Conservation (phyloP, 2,797 vertebrate genomes). For the Pangasius sanitwongsei region DNA sequence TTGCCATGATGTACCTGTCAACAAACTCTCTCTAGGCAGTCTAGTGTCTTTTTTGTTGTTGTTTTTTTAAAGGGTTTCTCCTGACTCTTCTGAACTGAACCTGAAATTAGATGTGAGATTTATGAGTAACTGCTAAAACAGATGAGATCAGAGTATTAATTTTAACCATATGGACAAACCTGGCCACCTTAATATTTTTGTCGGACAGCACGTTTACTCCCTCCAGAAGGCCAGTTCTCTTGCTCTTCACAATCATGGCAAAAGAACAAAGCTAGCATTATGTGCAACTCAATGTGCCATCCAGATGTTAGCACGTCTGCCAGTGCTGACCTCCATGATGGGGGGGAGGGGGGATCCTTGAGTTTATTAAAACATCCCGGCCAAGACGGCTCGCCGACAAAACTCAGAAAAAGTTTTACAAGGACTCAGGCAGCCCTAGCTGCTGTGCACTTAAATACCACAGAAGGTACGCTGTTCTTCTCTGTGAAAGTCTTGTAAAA, state of each 20-base stretch:
- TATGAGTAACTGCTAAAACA: conserved; percentile 17
- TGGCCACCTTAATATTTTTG: conserved; percentile 36
- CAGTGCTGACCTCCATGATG: conserved; percentile 69
- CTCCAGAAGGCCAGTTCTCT: conserved; percentile 70
- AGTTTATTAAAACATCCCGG: conserved; percentile 72
- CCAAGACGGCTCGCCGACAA: conserved; percentile 53
- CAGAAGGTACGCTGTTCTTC: conserved; percentile 34
- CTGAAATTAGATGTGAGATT: neutral
- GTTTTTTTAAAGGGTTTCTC: neutral
- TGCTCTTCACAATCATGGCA: conserved; percentile 72
- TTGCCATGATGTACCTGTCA: neutral
- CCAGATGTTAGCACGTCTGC: conserved; percentile 81
- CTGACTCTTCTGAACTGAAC: neutral
- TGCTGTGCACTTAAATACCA: conserved; percentile 41
- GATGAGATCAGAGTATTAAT: conserved; percentile 45
- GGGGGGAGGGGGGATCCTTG: conserved; percentile 51
- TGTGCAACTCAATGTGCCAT: conserved; percentile 78
- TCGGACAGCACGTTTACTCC: conserved; percentile 61
- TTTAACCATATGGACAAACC: conserved; percentile 42
- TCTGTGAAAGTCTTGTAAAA: conserved; percentile 14
- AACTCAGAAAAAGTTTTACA: conserved; percentile 46
- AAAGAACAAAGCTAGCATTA: conserved; percentile 75
- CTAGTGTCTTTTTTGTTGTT: neutral
- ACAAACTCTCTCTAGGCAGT: neutral
- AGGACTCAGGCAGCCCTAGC: conserved; percentile 24